Conservation (phyloP, 2,888 invertebrate species). For the Lumbricus terrestris region DNA sequence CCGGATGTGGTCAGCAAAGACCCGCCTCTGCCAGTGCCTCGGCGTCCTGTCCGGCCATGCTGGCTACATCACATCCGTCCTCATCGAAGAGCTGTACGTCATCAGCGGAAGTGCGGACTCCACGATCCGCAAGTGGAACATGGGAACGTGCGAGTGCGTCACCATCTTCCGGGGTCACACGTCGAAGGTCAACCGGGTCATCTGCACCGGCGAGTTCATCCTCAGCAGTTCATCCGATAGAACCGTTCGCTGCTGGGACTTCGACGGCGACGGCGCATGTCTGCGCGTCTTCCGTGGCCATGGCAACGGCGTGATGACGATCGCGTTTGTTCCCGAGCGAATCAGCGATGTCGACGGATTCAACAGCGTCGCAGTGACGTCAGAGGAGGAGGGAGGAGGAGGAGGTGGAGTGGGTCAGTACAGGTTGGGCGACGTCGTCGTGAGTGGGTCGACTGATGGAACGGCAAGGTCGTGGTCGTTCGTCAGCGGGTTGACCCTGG, state of each 20-base stretch:
- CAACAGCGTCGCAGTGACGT: background rate
- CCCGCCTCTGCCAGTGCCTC: constrained; percentile 60
- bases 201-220: constrained; percentile 60
- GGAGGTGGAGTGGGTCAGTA: background rate
- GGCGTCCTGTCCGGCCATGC: constrained; percentile 61
- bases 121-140: constrained; percentile 63
- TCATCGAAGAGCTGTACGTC: constrained; percentile 61
- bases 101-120: constrained; percentile 62
- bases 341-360: constrained; percentile 61
- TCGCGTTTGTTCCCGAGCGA: constrained; percentile 61
- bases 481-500: constrained; percentile 56
- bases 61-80: constrained; percentile 61
- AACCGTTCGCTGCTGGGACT: constrained; percentile 61
- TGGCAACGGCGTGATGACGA: constrained; percentile 61
- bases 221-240: constrained; percentile 58
- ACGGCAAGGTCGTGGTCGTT: constrained; percentile 59
- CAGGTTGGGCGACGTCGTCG: constrained; percentile 51
- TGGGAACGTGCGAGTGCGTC: constrained; percentile 61
- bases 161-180: constrained; percentile 60
- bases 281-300: constrained; percentile 61
- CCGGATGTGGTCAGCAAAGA: constrained; percentile 61
- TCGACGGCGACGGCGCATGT: constrained; percentile 60
- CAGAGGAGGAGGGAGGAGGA: too few relatives aligned
- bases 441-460: constrained; percentile 47
- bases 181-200: constrained; percentile 57